Percentiles rank a stretch among this genome's conserved stretches.
Evolutionary conservation across 2,113 vertebrate genomes (phyloP).

Genomic region (Atractosteus spatula): DNA sequence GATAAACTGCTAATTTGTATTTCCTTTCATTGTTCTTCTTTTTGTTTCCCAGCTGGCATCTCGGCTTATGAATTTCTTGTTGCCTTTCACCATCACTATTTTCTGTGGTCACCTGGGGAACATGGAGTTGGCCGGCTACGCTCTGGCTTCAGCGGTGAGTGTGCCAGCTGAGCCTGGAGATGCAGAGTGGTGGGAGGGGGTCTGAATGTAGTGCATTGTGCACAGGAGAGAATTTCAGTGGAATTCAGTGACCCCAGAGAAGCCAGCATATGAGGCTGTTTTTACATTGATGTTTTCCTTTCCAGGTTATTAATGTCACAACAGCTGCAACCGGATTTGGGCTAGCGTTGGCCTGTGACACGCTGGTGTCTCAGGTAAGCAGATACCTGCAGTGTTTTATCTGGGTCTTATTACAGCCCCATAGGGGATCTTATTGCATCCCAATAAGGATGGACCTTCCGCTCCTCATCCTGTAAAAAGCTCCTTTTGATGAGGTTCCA

Average conservation of each 20-base stretch:
- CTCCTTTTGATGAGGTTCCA: no score
- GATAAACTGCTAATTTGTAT: not conserved
- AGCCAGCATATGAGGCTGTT: no score
- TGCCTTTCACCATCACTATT: slow-evolving; percentile 81
- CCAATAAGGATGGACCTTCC: no score
- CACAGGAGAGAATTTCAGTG: no score
- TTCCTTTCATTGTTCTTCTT: not conserved
- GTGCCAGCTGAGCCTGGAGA: not conserved
- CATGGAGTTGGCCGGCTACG: slow-evolving; percentile 81
- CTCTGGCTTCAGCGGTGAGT: slow-evolving; percentile 80
- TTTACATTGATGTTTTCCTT: slow-evolving; percentile 11
- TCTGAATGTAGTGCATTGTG: no score
- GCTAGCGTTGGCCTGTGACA: slow-evolving; percentile 81
- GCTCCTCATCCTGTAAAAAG: no score
- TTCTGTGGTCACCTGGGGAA: slow-evolving; percentile 92
- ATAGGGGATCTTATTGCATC: no score
- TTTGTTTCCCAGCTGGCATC: slow-evolving; percentile 69
- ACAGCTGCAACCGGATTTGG: slow-evolving; percentile 76
- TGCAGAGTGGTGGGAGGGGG: not conserved
- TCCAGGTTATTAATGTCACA: slow-evolving; percentile 75
- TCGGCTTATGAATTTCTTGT: slow-evolving; percentile 76
- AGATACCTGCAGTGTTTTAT: no score
- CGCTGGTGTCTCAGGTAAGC: slow-evolving; percentile 88
- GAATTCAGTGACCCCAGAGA: not conserved
- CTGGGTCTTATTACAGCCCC: no score